Conservation (phyloP, 2,113 vertebrate species). For the Stigmatopora nigra region DNA sequence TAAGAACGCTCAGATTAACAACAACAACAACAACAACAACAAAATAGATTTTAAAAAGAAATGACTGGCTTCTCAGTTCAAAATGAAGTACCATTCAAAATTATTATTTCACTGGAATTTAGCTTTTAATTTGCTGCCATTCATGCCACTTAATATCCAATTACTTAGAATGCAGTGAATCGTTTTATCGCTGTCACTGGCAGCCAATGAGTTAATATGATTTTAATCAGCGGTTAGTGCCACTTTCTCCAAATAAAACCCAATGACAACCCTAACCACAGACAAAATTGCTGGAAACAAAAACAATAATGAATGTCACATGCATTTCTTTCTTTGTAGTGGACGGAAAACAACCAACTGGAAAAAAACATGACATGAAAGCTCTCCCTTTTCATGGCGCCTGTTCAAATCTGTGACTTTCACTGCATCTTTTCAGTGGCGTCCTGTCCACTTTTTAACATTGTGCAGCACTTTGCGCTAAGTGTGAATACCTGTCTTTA, state of each 20-base stretch:
- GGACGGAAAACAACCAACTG: conserved; percentile 2
- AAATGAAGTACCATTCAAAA: too few relatives aligned
- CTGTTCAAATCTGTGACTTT: conserved; percentile 47
- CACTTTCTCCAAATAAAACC: not conserved
- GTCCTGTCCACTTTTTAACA: conserved; percentile 59
- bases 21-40: too few relatives aligned
- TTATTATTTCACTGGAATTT: too few relatives aligned
- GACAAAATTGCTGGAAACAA: not conserved
- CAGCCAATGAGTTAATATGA: too few relatives aligned
- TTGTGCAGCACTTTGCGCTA: conserved; percentile 57
- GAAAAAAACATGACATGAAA: not conserved
- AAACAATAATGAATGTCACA: conserved; percentile 5
- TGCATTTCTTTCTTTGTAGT: conserved; percentile 11
- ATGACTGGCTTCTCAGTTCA: too few relatives aligned
- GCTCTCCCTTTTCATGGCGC: conserved; percentile 22
- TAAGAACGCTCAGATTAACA: too few relatives aligned
- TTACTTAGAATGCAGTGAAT: too few relatives aligned
- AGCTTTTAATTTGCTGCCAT: too few relatives aligned
- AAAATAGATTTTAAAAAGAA: too few relatives aligned
- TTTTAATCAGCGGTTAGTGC: too few relatives aligned
- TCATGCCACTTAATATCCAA: too few relatives aligned
- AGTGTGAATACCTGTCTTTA: conserved; percentile 72
- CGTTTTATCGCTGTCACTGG: too few relatives aligned
- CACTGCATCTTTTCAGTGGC: conserved; percentile 44
- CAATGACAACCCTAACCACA: not conserved